A percentile compares a stretch with the other conserved stretches of the same genome.
These are phyloP conservation scores for Eilema sororculum DNA, from an alignment of 2,888 invertebrate species.

Conservation along the genomic window DNA sequence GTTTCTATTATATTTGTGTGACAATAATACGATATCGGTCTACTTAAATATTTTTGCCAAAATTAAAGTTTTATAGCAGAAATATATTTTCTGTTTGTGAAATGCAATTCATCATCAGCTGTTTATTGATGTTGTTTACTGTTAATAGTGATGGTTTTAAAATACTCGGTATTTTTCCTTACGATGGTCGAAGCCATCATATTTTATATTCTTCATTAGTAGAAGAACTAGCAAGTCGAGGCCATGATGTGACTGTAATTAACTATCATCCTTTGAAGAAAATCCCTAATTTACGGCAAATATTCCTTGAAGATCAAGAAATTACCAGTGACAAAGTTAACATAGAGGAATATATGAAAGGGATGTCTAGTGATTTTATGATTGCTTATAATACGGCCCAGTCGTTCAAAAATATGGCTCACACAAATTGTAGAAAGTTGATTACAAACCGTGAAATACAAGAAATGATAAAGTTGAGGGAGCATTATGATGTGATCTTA, in stretches of 20 bases:
- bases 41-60: not conserved
- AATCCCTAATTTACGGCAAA: constrained; percentile 41
- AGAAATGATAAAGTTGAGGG: constrained; percentile 52
- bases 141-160: constrained; percentile 40
- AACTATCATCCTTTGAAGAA: constrained; percentile 65
- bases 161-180: constrained; percentile 60
- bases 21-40: not conserved
- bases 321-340: constrained; percentile 29
- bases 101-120: not conserved
- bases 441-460: constrained; percentile 46
- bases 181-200: constrained; percentile 62
- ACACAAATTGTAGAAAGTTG: constrained; percentile 53
- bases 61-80: not conserved
- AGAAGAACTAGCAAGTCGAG: constrained; percentile 59
- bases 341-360: constrained; percentile 26
- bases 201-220: constrained; percentile 41
- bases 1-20: not conserved
- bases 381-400: constrained; percentile 20
- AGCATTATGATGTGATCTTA: constrained; percentile 84
- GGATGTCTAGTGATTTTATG: constrained; percentile 9
- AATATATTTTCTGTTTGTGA: not conserved
- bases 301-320: constrained; percentile 23
- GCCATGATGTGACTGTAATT: constrained; percentile 67
- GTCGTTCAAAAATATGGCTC: constrained; percentile 42
- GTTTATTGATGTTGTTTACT: constrained; percentile 19